Base-by-base conservation (phyloP, 1,140 invertebrate species). In the Rhagoletis pomonella region DNA sequence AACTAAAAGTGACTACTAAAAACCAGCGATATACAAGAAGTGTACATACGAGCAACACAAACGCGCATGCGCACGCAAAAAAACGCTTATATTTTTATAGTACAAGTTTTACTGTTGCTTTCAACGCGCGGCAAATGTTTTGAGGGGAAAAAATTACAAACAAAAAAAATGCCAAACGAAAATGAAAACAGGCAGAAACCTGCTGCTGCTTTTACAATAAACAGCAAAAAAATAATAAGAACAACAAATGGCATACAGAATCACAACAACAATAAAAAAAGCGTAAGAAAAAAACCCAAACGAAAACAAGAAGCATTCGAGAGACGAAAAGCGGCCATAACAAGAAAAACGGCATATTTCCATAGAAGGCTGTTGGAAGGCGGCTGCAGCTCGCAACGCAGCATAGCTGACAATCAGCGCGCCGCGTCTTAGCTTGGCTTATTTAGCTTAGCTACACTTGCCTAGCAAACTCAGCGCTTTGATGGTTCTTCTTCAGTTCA, bases 71-170 rank as follows among this genome's bases (percentile, higher is more conserved):
- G n/a, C n/a, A 12, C n/a, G n/a, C 29, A 62, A 4, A 62, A n/a
- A 62, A 62, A 14, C 17, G 39, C 29, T 67, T 39, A 67, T 19
- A 81, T 58, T 77, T 77, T 81, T 81, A 81, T 81, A 81, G 73
- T 81, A 81, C 73, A 81, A 81, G 73, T 81, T 81, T 81, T 81
- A 81, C 73, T 81, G 73, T 81, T 81, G 73, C 64, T 67, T 67
- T 67, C 19, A 81, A 55, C n/a, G 73, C 47, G 19, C 50, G 42
- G 39, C 67, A 47, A 19, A 67, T 62, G 29, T 67, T 67, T 7
- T 19, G 7, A 67, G 29, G 4, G 29, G 29, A 29, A 29, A 29
- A 29, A 29, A 29, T 29, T 29, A 29, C 29, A 29, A 39, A 81
- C 55, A 81, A 55, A 50, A 55, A 10, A 39, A 81, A 55, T n/a